A percentile compares a stretch with the other conserved stretches of the same genome.
These are phyloP conservation scores for Machimus rusticus DNA, from an alignment of 2,888 invertebrate species.

Conservation along the genomic window DNA sequence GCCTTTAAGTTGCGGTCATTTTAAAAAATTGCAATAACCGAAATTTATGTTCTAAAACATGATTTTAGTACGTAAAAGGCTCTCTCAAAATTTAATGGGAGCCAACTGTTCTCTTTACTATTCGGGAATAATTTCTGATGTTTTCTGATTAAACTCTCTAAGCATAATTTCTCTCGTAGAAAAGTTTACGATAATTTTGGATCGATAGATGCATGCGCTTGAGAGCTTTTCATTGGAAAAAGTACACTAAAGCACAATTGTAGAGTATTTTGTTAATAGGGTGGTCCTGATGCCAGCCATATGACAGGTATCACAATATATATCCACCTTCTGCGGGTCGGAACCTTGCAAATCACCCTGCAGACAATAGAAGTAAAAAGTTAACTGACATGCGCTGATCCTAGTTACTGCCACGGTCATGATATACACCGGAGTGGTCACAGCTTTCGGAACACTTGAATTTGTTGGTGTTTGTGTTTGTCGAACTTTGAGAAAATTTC, in stretches of 20 bases:
- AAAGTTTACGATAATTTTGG: conserved; percentile 34
- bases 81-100: background rate
- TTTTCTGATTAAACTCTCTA: background rate
- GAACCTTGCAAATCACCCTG: background rate
- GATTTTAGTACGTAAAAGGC: background rate
- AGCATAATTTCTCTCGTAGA: conserved; percentile 11
- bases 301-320: background rate
- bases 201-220: conserved; percentile 46
- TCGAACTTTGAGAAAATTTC: conserved; percentile 20
- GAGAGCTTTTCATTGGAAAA: conserved; percentile 23
- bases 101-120: background rate
- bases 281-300: background rate
- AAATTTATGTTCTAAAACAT: conserved; percentile 3
- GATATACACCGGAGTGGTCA: conserved; percentile 17
- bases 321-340: background rate
- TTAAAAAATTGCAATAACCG: background rate
- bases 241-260: conserved; percentile 39
- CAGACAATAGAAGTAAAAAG: conserved; percentile 36
- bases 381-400: conserved; percentile 40
- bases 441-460: background rate
- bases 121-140: background rate
- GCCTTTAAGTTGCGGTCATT: background rate
- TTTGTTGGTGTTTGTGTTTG: conserved; percentile 22
- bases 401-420: conserved; percentile 45
- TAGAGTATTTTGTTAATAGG: conserved; percentile 32